These are phyloP conservation scores for Tokudaia muenninki DNA, from an alignment of 2,797 vertebrate genomes.

Conservation along the genomic window DNA sequence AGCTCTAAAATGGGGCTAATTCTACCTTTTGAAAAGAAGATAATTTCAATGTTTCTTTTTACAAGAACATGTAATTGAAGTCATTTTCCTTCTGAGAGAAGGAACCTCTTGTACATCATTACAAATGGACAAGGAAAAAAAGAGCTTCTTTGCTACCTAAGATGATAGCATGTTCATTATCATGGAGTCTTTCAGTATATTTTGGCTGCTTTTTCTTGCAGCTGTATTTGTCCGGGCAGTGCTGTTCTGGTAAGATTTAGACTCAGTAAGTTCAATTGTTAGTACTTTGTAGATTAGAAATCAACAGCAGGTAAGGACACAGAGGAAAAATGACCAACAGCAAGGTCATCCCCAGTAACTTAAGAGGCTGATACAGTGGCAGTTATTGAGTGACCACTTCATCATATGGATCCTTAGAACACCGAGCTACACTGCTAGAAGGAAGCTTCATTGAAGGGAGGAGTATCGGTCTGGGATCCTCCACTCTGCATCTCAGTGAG, in stretches of 20 bases:
- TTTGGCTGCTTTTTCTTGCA: conserved; percentile 73
- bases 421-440: background rate
- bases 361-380: background rate
- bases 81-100: conserved; percentile 87
- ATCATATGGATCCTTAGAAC: background rate
- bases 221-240: conserved; percentile 58
- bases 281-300: conserved; percentile 32
- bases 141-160: conserved; percentile 75
- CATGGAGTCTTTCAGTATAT: conserved; percentile 71
- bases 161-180: conserved; percentile 81
- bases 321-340: background rate
- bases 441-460: conserved; percentile 34
- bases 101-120: conserved; percentile 84
- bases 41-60: conserved; percentile 88
- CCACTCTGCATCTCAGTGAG: background rate
- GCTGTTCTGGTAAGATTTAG: conserved; percentile 49
- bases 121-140: conserved; percentile 86
- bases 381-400: background rate
- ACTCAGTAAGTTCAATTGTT: background rate
- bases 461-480: background rate
- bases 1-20: conserved; percentile 87
- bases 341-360: background rate
- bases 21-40: conserved; percentile 90
- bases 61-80: conserved; percentile 90
- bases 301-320: background rate